phyloP scores from a whole-genome alignment of 2,888 invertebrate genomes.

The Agrenia bidenticulata region DNA sequence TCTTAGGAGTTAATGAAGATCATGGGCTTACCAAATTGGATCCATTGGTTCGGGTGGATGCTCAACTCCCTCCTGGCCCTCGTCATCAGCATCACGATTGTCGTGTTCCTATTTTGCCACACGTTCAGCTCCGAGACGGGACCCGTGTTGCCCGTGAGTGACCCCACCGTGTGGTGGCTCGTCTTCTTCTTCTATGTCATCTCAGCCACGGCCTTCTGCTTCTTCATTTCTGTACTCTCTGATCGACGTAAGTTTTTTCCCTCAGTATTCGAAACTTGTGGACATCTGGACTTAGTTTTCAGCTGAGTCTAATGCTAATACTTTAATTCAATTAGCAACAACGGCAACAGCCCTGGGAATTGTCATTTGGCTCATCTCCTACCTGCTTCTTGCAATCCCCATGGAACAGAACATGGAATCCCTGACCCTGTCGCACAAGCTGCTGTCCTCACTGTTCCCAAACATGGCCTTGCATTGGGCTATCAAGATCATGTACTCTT shows the following conservation, averaged over 20 bases:
- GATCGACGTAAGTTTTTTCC: conserved; percentile 56
- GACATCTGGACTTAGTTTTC: too few species aligned
- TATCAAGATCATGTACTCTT: conserved; percentile 52
- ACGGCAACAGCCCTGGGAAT: conserved; percentile 54
- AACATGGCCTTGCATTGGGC: conserved; percentile 54
- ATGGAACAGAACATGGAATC: conserved; percentile 44
- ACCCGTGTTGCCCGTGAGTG: conserved; percentile 39
- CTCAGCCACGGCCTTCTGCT: conserved; percentile 57
- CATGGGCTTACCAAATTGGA: conserved; percentile 61
- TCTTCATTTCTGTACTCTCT: conserved; percentile 58
- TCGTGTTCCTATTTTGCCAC: conserved; percentile 55
- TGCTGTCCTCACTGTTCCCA: conserved; percentile 53
- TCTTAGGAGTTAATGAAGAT: conserved; percentile 62
- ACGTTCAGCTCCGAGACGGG: conserved; percentile 48
- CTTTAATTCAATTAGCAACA: conserved; percentile 52
- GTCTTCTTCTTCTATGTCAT: conserved; percentile 57
- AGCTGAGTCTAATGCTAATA: background rate
- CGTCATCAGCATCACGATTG: conserved; percentile 55
- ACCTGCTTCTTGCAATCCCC: conserved; percentile 47
- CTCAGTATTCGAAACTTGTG: too few species aligned
- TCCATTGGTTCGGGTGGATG: conserved; percentile 63
- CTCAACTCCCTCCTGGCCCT: conserved; percentile 57
- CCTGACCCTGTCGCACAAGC: conserved; percentile 46
- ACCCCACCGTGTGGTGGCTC: conserved; percentile 54
- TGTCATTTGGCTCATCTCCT: conserved; percentile 54